phyloP scores from a whole-genome alignment of 2,113 vertebrate species.

The Microtus richardsoni region DNA sequence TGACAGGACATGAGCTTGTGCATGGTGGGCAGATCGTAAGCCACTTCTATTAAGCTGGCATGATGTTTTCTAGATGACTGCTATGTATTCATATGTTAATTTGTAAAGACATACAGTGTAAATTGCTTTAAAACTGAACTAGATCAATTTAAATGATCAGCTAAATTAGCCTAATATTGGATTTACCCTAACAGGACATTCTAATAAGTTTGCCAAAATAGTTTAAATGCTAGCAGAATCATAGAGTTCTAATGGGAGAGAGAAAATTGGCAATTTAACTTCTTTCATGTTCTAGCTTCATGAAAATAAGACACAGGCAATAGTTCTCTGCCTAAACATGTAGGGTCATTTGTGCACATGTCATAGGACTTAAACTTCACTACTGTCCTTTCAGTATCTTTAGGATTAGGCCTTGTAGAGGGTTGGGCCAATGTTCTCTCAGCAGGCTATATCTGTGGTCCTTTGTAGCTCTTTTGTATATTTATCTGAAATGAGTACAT shows the following conservation, averaged over 20 bases:
- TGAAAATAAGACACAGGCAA: neutral
- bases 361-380: neutral
- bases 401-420: neutral
- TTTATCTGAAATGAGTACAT: neutral
- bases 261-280: slow-evolving; percentile 23
- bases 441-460: neutral
- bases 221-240: slow-evolving; percentile 32
- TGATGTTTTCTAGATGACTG: slow-evolving; percentile 4
- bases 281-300: slow-evolving; percentile 34
- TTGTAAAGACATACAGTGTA: neutral
- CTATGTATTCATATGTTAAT: neutral
- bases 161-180: slow-evolving; percentile 22
- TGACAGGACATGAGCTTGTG: neutral
- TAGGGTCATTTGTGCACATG: neutral
- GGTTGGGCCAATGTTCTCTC: neutral
- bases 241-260: slow-evolving; percentile 26
- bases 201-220: neutral
- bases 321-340: neutral
- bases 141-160: slow-evolving; percentile 35
- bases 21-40: neutral
- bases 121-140: neutral
- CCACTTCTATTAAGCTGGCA: neutral
- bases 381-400: neutral
- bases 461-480: neutral
- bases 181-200: neutral